These are phyloP conservation scores for Idaea dimidiata DNA, from an alignment of 2,888 invertebrate genomes.

Conservation along the genomic window DNA sequence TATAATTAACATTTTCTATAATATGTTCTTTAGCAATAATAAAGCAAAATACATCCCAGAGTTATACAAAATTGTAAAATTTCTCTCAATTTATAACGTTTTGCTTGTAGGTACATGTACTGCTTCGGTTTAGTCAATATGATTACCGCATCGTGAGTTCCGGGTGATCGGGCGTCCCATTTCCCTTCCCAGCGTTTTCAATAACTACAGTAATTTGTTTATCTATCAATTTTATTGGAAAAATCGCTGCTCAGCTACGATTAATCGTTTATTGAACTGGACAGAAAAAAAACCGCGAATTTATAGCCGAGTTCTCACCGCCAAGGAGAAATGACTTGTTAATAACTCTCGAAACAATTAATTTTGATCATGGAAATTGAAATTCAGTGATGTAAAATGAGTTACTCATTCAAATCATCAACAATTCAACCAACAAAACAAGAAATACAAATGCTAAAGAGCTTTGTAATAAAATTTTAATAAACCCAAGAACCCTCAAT, in stretches of 20 bases:
- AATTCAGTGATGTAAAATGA: too few relatives aligned
- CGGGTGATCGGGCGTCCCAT: slow-evolving; percentile 19
- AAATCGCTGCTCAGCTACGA: slow-evolving; percentile 4
- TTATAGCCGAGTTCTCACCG: neutral
- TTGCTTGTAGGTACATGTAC: neutral
- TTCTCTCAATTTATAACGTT: neutral
- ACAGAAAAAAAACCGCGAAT: neutral
- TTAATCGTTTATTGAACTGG: neutral
- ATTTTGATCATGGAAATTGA: too few relatives aligned
- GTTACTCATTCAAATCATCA: neutral
- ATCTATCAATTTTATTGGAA: slow-evolving; percentile 20
- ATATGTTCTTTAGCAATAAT: too few relatives aligned
- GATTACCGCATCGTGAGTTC: slow-evolving; percentile 16
- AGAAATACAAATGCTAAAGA: slow-evolving; percentile 18
- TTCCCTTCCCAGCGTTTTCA: slow-evolving; percentile 22
- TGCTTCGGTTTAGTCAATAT: slow-evolving; percentile 10
- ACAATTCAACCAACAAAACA: slow-evolving; percentile 2
- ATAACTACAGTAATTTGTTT: slow-evolving; percentile 24
- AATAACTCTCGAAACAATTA: too few relatives aligned
- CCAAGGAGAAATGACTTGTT: neutral
- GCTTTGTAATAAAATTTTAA: slow-evolving; percentile 26
- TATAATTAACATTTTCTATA: too few relatives aligned
- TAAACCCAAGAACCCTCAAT: slow-evolving; percentile 24
- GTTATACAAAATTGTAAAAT: neutral
- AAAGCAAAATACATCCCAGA: too few relatives aligned